Conservation (phyloP, 2,888 invertebrate species). For the Leucoptera coffeella region DNA sequence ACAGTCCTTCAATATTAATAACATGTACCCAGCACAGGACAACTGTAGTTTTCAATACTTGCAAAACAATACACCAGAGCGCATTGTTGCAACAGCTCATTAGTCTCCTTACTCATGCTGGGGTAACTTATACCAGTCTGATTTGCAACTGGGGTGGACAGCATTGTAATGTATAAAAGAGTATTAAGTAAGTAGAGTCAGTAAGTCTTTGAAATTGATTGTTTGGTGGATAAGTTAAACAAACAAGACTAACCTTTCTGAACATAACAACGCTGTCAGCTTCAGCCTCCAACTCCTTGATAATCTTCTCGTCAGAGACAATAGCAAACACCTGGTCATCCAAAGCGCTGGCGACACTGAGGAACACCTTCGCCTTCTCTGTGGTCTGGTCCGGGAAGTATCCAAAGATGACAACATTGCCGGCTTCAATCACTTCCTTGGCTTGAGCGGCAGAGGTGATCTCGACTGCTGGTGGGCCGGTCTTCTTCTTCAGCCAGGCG, state of each 20-base stretch:
- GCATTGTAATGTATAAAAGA: too few relatives aligned
- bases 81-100: too few relatives aligned
- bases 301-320: conserved; percentile 70
- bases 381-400: conserved; percentile 81
- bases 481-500: conserved; percentile 93
- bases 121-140: too few relatives aligned
- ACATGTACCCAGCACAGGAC: too few relatives aligned
- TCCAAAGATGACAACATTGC: conserved; percentile 80
- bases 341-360: conserved; percentile 68
- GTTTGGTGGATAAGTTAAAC: not conserved
- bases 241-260: conserved; percentile 67
- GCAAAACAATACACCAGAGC: too few relatives aligned
- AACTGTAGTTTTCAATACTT: too few relatives aligned
- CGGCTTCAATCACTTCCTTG: conserved; percentile 73
- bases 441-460: conserved; percentile 73
- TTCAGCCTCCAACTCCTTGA: conserved; percentile 72
- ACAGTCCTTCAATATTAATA: too few relatives aligned
- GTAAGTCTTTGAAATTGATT: too few relatives aligned
- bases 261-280: conserved; percentile 79
- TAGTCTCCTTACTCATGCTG: too few relatives aligned
- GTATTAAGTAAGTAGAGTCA: too few relatives aligned
- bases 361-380: conserved; percentile 76
- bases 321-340: conserved; percentile 91
- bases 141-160: too few relatives aligned
- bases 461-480: conserved; percentile 88